phyloP scores from a whole-genome alignment of 1,140 invertebrate genomes.

The Mactra quadrangularis region DNA sequence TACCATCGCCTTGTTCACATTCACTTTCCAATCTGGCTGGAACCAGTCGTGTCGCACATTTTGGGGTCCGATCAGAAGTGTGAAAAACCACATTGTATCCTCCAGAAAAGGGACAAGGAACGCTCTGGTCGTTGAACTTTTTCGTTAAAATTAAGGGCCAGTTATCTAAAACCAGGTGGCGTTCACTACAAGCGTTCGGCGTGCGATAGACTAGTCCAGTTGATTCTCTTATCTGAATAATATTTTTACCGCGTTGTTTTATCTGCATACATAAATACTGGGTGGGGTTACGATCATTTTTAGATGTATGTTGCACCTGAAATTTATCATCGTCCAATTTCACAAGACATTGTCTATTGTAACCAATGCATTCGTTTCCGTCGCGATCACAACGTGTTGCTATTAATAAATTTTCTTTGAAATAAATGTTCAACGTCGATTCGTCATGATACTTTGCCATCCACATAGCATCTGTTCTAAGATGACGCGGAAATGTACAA shows the following conservation, averaged over 20 bases:
- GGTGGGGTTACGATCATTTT: conserved; percentile 31
- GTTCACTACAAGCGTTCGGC: conserved; percentile 61
- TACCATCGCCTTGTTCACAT: conserved; percentile 72
- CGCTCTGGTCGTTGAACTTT: conserved; percentile 63
- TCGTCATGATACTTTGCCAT: conserved; percentile 16
- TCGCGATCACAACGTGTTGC: conserved; percentile 26
- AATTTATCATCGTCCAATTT: conserved; percentile 63
- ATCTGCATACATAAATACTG: conserved; percentile 74
- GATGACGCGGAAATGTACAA: conserved; percentile 40
- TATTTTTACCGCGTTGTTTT: conserved; percentile 64
- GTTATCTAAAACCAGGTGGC: conserved; percentile 63
- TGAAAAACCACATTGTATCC: conserved; percentile 72
- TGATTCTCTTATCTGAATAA: conserved; percentile 68
- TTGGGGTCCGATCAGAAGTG: conserved; percentile 61
- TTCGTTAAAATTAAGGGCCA: conserved; percentile 62
- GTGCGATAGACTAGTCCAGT: conserved; percentile 53
- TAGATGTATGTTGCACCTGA: conserved; percentile 60
- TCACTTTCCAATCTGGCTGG: conserved; percentile 73
- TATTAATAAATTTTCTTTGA: conserved; percentile 23
- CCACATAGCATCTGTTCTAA: conserved; percentile 32
- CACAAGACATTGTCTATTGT: conserved; percentile 26
- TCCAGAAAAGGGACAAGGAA: conserved; percentile 68
- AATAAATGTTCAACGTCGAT: conserved; percentile 18
- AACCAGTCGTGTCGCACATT: conserved; percentile 62
- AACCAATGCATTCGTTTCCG: conserved; percentile 6